Conservation (phyloP, 2,113 vertebrate species). For the Corythoichthys intestinalis region DNA sequence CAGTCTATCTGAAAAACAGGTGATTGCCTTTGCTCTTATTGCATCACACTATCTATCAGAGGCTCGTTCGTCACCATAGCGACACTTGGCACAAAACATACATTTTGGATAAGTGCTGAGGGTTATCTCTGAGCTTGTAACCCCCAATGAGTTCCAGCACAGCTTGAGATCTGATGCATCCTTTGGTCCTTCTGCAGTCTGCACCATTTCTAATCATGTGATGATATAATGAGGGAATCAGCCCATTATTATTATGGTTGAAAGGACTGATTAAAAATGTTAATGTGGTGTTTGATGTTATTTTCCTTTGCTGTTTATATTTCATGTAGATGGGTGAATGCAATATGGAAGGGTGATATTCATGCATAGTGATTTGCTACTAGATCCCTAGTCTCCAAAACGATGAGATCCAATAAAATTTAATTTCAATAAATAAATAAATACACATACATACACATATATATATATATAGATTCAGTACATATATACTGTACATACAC, state of each 20-base stretch:
- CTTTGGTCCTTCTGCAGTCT: constrained; percentile 12
- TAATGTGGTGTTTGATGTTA: neutral
- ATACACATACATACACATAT: no score
- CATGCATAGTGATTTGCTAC: neutral
- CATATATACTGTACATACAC: no score
- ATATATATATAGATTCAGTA: no score
- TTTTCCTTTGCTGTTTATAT: neutral
- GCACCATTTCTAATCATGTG: constrained; percentile 7
- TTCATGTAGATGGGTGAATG: neutral
- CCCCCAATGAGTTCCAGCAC: constrained; percentile 26
- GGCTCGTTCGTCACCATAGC: constrained; percentile 31
- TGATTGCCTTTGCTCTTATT: neutral
- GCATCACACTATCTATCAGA: constrained; percentile 15
- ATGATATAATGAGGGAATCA: neutral
- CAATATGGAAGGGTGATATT: neutral
- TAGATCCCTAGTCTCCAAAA: neutral
- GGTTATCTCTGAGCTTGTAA: constrained; percentile 39
- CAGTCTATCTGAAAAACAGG: constrained; percentile 9
- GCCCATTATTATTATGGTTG: neutral
- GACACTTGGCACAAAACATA: constrained; percentile 25
- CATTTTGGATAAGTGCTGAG: constrained; percentile 23
- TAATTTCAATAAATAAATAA: neutral
- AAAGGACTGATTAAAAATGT: neutral
- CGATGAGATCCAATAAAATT: neutral
- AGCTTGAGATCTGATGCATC: constrained; percentile 30